Evolutionary conservation across 2,888 invertebrate species (phyloP).

Genomic region (Oxytorus armatus): DNA sequence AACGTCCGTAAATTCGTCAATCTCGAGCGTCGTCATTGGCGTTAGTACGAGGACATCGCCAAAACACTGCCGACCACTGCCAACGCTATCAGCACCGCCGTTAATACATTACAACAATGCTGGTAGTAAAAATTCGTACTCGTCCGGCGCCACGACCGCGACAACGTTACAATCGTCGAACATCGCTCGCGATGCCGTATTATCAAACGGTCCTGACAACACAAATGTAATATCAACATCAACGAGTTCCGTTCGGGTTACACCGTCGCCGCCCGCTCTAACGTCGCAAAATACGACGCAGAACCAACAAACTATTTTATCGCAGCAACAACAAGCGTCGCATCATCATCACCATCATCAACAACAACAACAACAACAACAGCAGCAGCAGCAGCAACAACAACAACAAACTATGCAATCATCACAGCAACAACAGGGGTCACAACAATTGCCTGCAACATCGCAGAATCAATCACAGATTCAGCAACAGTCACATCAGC

Average conservation of each 20-base stretch:
- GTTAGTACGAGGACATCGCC: constrained; percentile 79
- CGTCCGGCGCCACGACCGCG: constrained; percentile 77
- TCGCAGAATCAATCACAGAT: constrained; percentile 76
- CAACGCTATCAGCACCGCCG: constrained; percentile 79
- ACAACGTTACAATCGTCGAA: constrained; percentile 71
- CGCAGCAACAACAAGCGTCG: constrained; percentile 60
- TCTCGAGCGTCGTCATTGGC: constrained; percentile 37
- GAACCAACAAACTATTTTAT: constrained; percentile 68
- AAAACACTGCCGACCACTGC: constrained; percentile 83
- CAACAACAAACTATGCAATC: constrained; percentile 77
- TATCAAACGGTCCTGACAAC: constrained; percentile 75
- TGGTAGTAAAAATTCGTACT: constrained; percentile 76
- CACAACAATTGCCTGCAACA: constrained; percentile 62
- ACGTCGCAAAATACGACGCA: constrained; percentile 63
- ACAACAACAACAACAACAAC: constrained; percentile 62
- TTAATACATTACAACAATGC: constrained; percentile 78
- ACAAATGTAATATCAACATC: constrained; percentile 71
- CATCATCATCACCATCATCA: constrained; percentile 45
- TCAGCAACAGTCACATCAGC: constrained; percentile 78
- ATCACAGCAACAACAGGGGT: constrained; percentile 76
- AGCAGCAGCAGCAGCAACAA: constrained; percentile 71
- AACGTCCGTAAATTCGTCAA: constrained; percentile 41
- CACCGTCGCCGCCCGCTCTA: constrained; percentile 77
- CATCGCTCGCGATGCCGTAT: no score
- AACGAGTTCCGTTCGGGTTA: constrained; percentile 77